phyloP scores from a whole-genome alignment of 2,113 vertebrate genomes.

The Monopterus albus region DNA sequence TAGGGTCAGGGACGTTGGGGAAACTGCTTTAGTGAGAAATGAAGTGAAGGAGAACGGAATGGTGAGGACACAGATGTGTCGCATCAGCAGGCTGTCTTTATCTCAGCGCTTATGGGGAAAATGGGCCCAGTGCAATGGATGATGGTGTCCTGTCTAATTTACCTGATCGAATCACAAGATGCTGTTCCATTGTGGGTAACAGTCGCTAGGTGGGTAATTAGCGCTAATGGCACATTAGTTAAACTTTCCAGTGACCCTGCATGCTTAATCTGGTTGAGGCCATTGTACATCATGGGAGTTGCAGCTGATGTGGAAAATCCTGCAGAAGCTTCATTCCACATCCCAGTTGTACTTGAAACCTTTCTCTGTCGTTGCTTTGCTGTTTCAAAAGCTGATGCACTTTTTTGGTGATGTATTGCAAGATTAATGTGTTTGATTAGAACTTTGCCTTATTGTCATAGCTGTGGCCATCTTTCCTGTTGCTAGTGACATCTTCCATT shows the following conservation, averaged over 20 bases:
- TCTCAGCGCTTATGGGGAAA: constrained; percentile 43
- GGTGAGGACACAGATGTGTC: constrained; percentile 66
- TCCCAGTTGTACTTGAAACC: background rate
- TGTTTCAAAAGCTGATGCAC: background rate
- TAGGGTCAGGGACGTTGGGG: constrained; percentile 71
- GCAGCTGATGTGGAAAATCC: constrained; percentile 63
- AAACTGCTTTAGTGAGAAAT: constrained; percentile 47
- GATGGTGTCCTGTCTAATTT: constrained; percentile 38
- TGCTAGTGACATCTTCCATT: background rate
- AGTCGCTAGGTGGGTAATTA: constrained; percentile 44
- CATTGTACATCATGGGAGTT: constrained; percentile 24
- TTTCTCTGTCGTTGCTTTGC: background rate
- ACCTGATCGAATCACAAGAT: constrained; percentile 42
- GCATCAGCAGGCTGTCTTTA: constrained; percentile 47
- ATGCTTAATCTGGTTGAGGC: constrained; percentile 55
- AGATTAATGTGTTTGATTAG: background rate
- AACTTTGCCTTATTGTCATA: background rate
- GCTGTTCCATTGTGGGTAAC: constrained; percentile 6
- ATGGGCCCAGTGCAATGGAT: background rate
- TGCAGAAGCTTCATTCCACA: constrained; percentile 23
- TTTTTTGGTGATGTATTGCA: background rate
- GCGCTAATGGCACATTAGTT: constrained; percentile 38
- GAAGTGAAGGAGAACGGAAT: constrained; percentile 45
- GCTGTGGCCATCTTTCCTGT: background rate
- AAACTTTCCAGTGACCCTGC: constrained; percentile 65